Percentiles rank a stretch among this genome's conserved stretches.
phyloP scores from a whole-genome alignment of 2,113 vertebrate species.

The Rynchops niger region DNA sequence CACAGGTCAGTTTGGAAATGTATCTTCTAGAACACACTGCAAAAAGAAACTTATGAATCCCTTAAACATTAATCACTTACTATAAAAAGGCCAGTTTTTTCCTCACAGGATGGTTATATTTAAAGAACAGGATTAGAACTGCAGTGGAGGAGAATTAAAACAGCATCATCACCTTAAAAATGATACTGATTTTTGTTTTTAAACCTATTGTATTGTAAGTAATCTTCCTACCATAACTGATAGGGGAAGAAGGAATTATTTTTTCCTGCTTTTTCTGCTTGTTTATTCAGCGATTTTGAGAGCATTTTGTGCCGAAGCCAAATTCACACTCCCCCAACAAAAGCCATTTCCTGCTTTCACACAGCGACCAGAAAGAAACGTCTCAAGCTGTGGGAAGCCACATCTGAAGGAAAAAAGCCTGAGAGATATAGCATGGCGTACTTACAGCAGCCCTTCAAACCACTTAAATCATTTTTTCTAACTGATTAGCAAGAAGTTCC shows the following conservation, averaged over 20 bases:
- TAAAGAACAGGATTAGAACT: not conserved
- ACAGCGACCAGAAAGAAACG: conserved; percentile 3
- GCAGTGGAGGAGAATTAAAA: not conserved
- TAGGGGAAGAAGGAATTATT: not conserved
- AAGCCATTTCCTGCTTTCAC: conserved; percentile 64
- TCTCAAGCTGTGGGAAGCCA: conserved; percentile 60
- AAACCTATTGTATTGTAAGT: not conserved
- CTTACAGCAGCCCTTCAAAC: conserved; percentile 36
- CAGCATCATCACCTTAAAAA: not conserved
- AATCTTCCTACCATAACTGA: not conserved
- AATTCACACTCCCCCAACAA: conserved; percentile 40
- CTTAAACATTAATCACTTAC: not conserved
- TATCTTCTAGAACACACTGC: not conserved
- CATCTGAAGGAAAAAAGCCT: conserved; percentile 35
- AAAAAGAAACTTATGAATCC: not conserved
- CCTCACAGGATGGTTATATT: not conserved
- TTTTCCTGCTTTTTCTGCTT: conserved; percentile 11
- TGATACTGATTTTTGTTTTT: not conserved
- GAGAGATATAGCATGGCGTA: not conserved
- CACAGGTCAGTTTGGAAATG: not conserved
- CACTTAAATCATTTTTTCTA: conserved; percentile 24
- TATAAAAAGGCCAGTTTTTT: not conserved
- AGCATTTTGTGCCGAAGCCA: conserved; percentile 39
- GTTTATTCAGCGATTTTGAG: conserved; percentile 17
- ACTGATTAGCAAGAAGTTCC: conserved; percentile 24